phyloP scores from a whole-genome alignment of 2,888 invertebrate genomes.

The Tetramorium bicarinatum region DNA sequence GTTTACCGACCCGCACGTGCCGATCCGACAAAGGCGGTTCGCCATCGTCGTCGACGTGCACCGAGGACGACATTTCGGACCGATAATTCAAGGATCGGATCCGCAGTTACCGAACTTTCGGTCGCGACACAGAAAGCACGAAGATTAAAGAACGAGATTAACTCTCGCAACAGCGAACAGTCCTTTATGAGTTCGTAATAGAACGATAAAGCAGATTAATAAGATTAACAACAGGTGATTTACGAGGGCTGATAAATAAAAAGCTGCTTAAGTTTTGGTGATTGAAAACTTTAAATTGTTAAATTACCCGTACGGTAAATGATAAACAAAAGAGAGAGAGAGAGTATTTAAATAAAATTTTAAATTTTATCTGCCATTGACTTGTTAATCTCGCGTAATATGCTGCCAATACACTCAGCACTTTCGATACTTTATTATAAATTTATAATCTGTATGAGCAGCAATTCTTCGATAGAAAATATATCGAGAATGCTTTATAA shows the following conservation, averaged over 20 bases:
- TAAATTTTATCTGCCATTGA: neutral
- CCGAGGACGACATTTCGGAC: neutral
- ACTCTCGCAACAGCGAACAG: neutral
- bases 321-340: neutral
- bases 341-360: constrained; percentile 6
- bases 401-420: neutral
- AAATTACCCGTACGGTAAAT: neutral
- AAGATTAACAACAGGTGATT: no score
- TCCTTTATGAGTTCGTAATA: constrained; percentile 19
- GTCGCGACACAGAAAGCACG: neutral
- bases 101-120: constrained; percentile 8
- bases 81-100: neutral
- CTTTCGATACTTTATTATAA: neutral
- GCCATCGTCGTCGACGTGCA: constrained; percentile 33
- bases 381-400: neutral
- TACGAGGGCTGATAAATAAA: constrained; percentile 24
- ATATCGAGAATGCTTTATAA: constrained; percentile 10
- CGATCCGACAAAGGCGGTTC: constrained; percentile 57
- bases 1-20: constrained; percentile 50
- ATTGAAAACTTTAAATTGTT: constrained; percentile 16
- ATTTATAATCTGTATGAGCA: constrained; percentile 5
- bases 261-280: neutral
- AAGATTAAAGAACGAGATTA: constrained; percentile 36
- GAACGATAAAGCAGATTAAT: constrained; percentile 22
- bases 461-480: constrained; percentile 5